A percentile compares a stretch with the other conserved stretches of the same genome.
These are phyloP conservation scores for Lordiphosa clarofinis DNA, from an alignment of 1,140 invertebrate genomes.

Conservation along the genomic window DNA sequence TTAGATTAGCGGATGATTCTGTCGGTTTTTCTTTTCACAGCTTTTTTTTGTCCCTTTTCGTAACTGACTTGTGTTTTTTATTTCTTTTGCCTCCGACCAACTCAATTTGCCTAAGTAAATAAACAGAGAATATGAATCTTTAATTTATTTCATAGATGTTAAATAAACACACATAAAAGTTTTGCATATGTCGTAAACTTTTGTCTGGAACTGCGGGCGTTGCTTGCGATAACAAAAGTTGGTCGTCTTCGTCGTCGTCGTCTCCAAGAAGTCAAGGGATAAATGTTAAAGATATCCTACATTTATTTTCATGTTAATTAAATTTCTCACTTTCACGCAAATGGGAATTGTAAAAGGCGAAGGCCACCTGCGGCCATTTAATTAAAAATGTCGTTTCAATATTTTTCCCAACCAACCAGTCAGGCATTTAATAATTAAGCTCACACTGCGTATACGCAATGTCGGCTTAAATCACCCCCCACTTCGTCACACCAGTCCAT, in stretches of 20 bases:
- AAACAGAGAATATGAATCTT: conserved; percentile 74
- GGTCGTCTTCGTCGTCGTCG: conserved; percentile 25
- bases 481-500: conserved; percentile 48
- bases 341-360: conserved; percentile 19
- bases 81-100: conserved; percentile 46
- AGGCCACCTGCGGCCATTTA: conserved; percentile 40
- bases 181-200: too few relatives aligned
- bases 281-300: conserved; percentile 1
- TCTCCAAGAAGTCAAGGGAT: too few relatives aligned
- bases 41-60: not conserved
- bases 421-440: conserved; percentile 60
- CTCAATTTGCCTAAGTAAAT: conserved; percentile 77
- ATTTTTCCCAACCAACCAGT: conserved; percentile 17
- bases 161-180: conserved; percentile 57
- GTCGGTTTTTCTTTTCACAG: conserved; percentile 1
- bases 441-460: conserved; percentile 47
- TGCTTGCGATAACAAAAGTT: conserved; percentile 55
- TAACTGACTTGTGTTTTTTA: conserved; percentile 45
- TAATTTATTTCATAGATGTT: conserved; percentile 77
- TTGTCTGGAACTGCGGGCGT: conserved; percentile 6
- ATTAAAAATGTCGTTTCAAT: conserved; percentile 50
- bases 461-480: conserved; percentile 20
- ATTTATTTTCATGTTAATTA: conserved; percentile 29
- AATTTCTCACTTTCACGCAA: conserved; percentile 30
- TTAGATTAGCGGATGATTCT: not conserved